Base-by-base conservation (phyloP, 1,140 invertebrate species). In the Drosophila lacteicornis region DNA sequence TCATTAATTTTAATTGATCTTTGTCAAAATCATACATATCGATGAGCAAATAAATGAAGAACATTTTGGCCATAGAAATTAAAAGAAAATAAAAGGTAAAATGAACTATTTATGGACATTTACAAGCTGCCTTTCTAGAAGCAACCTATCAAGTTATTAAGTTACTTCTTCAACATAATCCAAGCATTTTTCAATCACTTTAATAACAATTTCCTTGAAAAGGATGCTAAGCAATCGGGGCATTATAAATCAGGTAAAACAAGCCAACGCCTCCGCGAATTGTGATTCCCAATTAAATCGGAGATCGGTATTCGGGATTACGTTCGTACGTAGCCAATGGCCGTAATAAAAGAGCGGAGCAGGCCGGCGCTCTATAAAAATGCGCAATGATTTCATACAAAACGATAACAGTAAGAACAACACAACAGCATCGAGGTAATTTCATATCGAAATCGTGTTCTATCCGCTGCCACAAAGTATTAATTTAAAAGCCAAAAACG, bases 391-490 rank as follows among this genome's bases (percentile, higher is more conserved):
- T 88, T 88, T 88, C 69, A 88, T 70, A 80, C 77, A 88, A 88
- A 88, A 60, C 84, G 84, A 87, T 87, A 84, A 79, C 53, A 73
- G 30, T 36, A 30, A 65, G n/a, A 43, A 27, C 17, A 73, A 42
- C 65, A 56, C 43, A 33, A 58, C 71, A 77, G 75, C 67, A 62
- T 51, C 77, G 70, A 88, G 84, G 84, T 87, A 87, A 87, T 87
- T 87, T 87, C 79, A 88, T 88, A 87, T 87, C 80, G 77, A 81
- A 87, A 88, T 87, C 84, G 84, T 87, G 84, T 87, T 84, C 80
- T 84, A 65, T 71, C 45, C 77, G 61, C 79, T 80, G 82, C 80
- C 68, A 73, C 68, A 83, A 78, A 80, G 84, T 87, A 88, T 87
- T 88, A 83, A 87, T 87, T 87, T 87, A 80, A 81, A 83, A 73